Base-by-base conservation (phyloP, 2,888 invertebrate genomes). In the Eilema griseolum region DNA sequence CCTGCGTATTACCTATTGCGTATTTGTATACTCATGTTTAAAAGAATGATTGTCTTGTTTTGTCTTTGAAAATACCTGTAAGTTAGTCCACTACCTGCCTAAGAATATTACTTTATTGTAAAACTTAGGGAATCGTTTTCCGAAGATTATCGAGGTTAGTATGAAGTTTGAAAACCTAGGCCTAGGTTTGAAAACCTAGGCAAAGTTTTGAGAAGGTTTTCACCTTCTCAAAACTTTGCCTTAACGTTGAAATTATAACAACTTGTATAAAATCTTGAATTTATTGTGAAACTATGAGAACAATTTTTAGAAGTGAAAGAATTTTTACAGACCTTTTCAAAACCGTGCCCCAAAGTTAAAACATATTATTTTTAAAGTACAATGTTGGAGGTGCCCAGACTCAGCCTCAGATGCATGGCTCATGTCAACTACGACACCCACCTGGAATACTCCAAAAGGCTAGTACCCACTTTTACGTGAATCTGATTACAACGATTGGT, bases 41-140 rank as follows among this genome's bases (percentile, higher is more conserved):
- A n/a, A n/a, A n/a, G n/a, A n/a, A n/a, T n/a, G n/a, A n/a, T n/a
- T n/a, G n/a, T n/a, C n/a, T n/a, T n/a, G n/a, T n/a, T n/a, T n/a
- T n/a, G n/a, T n/a, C 5, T 28, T 28, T 28, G 28, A 28, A 3
- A 28, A 28, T 28, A 28, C 28, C 28, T 28, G 28, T 4, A 28
- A 28, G 5, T 46, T 46, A 0, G 7, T 5, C 46, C 14, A 60
- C 8, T 26, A 0, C 26, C 59, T 20, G 5, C 16, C 26, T 3
- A 59, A 59, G 24, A 14, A 4, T 16, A 24, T 28, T 10, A 26
- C 31, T 26, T 66, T 66, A 28, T 41, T 70, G 66, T 70, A n/a
- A 69, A 65, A 65, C 65, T 69, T 61, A 61, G 56, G 65, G 52
- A 69, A 69, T 24, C 2, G 26, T 69, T 65, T 69, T 65, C 7